phyloP scores from a whole-genome alignment of 2,797 vertebrate genomes.

The Alauda arvensis region DNA sequence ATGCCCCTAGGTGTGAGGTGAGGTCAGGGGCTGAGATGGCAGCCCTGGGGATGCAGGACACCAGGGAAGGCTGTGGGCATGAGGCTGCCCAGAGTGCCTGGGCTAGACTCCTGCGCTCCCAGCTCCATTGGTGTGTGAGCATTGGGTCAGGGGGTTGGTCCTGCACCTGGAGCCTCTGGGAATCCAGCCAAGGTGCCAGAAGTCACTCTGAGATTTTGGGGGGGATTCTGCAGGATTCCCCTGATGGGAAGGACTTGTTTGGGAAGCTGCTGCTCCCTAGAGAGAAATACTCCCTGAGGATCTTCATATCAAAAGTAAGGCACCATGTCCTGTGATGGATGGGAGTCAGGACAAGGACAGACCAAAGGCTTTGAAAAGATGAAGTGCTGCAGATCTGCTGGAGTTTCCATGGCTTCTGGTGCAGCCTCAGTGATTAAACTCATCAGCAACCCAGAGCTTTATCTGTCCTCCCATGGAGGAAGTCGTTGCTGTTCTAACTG shows the following conservation, averaged over 20 bases:
- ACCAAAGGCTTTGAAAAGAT: not conserved
- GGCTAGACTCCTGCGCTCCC: not conserved
- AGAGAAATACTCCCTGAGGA: not conserved
- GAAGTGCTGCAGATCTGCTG: not conserved
- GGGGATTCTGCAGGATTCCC: not conserved
- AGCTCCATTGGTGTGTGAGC: fast-evolving
- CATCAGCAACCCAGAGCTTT: not conserved
- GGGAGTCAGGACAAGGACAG: not conserved
- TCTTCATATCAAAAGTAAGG: not conserved
- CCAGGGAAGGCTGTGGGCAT: not conserved
- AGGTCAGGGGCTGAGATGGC: not conserved
- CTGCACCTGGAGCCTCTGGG: not conserved
- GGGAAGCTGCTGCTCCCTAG: not conserved
- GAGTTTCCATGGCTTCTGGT: not conserved
- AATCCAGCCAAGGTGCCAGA: not conserved
- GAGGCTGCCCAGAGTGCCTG: not conserved
- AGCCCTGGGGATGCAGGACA: not conserved
- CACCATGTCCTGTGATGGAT: not conserved
- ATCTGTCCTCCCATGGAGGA: not conserved
- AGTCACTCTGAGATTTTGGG: not conserved
- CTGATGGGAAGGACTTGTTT: not conserved
- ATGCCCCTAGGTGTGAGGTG: not conserved
- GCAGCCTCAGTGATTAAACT: not conserved
- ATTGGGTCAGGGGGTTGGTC: no score
- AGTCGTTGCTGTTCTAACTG: not conserved